Evolutionary conservation across 2,888 invertebrate species (phyloP), one percentile per base, ranked within the genome.

Genomic region (Andrena bucephala): DNA sequence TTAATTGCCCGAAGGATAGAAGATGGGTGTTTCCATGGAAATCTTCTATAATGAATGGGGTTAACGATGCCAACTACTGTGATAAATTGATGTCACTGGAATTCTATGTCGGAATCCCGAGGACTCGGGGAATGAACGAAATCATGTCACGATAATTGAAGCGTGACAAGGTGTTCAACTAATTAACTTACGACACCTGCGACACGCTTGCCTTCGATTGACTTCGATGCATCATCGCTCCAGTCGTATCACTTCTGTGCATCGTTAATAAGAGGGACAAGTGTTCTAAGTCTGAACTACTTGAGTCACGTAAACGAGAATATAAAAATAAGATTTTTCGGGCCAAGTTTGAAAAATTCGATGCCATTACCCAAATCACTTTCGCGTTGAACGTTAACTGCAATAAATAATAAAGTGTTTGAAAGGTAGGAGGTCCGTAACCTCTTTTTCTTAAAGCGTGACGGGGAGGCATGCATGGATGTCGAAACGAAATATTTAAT

Each of bases 401-500:
- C 57, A 27, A 48, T 50, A 57, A 66, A 16, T 16, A 42, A 59
- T 42, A 42, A 66, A 62, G 48, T 8, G 57, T 57, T 62, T 20
- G 24, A 33, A 74, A 65, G 29, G 50, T 57, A 68, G 36, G 52
- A 52, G 54, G 69, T 52, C 67, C 65, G 42, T 52, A 74, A 82
- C 75, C 82, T 50, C 81, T 20, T 75, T 82, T 70, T 60, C 81
- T 57, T 62, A 71, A 76, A 82, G 75, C 82, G 82, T 75, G 74
- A 81, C 81, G 60, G 48, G 33, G 27, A 67, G 69, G 80, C 80
- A 75, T 75, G 80, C 57, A 36, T 36, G 16, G 70, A 76, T 82
- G 66, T 68, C 82, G 81, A 81, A 81, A 82, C 48, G 70, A 81
- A 71, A 70, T 81, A 75, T 75, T 60, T 82, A 81, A 82, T 63